These are phyloP conservation scores for Conopomorpha cramerella DNA, from an alignment of 1,140 invertebrate species.

Conservation along the genomic window DNA sequence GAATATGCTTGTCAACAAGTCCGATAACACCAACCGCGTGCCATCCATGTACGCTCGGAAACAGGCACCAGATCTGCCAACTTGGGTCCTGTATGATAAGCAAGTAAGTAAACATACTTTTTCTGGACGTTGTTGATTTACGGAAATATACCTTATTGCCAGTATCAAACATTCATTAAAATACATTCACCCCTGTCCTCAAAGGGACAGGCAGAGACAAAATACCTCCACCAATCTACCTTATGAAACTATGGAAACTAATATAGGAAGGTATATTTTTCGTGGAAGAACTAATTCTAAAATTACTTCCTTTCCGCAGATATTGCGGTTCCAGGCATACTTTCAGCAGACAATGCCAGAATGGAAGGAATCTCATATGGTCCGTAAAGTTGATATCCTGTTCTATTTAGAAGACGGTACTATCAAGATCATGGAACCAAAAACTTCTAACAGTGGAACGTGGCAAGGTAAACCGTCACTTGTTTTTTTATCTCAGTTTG, in stretches of 20 bases:
- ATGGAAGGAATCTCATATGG: slow-evolving; percentile 68
- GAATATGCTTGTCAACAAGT: slow-evolving; percentile 47
- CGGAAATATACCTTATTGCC: background rate
- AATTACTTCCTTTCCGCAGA: no score
- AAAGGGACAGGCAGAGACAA: no score
- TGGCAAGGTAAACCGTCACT: slow-evolving; percentile 30
- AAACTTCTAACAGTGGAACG: slow-evolving; percentile 48
- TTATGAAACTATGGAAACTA: background rate
- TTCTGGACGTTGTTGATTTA: no score
- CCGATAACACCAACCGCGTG: slow-evolving; percentile 25
- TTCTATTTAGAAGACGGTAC: slow-evolving; percentile 93
- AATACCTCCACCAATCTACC: no score
- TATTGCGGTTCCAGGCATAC: slow-evolving; percentile 82
- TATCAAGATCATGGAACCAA: slow-evolving; percentile 72
- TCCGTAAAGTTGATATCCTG: slow-evolving; percentile 82
- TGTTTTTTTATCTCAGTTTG: background rate
- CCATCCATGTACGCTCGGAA: slow-evolving; percentile 71
- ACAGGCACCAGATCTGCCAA: slow-evolving; percentile 70
- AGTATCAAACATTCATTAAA: slow-evolving; percentile 1
- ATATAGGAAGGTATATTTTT: background rate
- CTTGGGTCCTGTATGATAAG: slow-evolving; percentile 87
- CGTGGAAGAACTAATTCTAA: background rate
- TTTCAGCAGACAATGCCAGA: slow-evolving; percentile 85
- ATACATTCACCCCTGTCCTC: no score
- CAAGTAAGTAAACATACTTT: no score